phyloP scores from a whole-genome alignment of 2,797 vertebrate genomes.

The Chiloscyllium punctatum region DNA sequence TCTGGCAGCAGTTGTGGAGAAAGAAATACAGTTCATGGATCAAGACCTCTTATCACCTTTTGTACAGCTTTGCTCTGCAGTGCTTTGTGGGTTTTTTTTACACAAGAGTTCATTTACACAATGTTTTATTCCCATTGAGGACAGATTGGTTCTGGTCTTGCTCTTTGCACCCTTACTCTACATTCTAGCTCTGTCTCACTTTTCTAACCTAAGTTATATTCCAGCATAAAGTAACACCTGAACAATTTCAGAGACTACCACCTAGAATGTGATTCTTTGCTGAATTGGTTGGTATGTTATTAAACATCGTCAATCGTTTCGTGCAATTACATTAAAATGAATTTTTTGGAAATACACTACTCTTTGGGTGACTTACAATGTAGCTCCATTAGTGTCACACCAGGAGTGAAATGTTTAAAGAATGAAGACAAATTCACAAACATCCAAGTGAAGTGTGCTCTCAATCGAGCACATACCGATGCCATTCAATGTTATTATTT shows the following conservation, averaged over 20 bases:
- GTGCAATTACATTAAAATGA: background rate
- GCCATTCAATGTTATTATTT: background rate
- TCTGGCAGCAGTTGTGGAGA: too few species aligned
- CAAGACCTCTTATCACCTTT: background rate
- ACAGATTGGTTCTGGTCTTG: background rate
- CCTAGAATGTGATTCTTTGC: background rate
- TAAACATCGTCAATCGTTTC: background rate
- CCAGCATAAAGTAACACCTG: background rate
- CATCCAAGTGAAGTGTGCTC: background rate
- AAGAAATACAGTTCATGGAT: background rate
- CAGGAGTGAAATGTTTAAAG: background rate
- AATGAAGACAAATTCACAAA: background rate
- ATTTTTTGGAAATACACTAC: background rate
- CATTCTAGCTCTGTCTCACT: background rate
- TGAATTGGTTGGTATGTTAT: background rate
- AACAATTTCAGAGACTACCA: background rate
- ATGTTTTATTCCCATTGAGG: background rate
- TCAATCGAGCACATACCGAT: background rate
- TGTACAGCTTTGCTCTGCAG: background rate
- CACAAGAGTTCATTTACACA: background rate
- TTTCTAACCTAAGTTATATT: background rate
- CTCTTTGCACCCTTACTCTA: background rate
- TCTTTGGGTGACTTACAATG: background rate
- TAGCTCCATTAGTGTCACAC: background rate
- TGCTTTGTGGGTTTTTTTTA: background rate